These are phyloP conservation scores for Epinephelus moara DNA, from an alignment of 2,113 vertebrate species.

Conservation along the genomic window DNA sequence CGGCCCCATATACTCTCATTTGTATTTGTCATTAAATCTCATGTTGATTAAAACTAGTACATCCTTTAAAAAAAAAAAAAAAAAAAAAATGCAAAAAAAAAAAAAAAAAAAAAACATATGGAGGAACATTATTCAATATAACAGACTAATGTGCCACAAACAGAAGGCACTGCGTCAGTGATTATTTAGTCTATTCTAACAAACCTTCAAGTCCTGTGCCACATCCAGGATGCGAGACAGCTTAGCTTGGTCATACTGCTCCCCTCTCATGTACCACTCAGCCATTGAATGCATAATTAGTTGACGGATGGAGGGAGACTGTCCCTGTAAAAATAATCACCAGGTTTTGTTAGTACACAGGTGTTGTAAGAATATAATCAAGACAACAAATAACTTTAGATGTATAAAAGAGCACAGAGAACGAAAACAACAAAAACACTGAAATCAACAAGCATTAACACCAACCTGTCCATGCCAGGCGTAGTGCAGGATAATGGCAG, in stretches of 20 bases:
- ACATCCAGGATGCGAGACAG: constrained; percentile 98
- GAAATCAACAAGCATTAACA: constrained; percentile 1
- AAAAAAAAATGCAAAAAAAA: too few relatives aligned
- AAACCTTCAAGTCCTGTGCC: constrained; percentile 99
- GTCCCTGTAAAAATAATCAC: constrained; percentile 85
- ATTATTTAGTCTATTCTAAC: constrained; percentile 1
- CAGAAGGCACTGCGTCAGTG: background rate
- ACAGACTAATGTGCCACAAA: background rate
- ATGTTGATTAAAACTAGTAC: background rate
- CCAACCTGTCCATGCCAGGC: constrained; percentile 99
- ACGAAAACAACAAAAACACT: background rate
- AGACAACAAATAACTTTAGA: background rate
- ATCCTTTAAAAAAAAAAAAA: too few relatives aligned
- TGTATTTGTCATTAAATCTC: background rate
- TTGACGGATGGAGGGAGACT: constrained; percentile 99
- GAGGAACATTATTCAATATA: background rate
- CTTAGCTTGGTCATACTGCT: constrained; percentile 99
- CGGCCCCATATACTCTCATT: background rate
- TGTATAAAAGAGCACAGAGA: background rate
- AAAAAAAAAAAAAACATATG: too few relatives aligned
- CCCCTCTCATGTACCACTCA: constrained; percentile 99
- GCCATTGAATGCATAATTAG: constrained; percentile 99
- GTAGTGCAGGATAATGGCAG: constrained; percentile 99
- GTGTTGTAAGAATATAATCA: background rate
- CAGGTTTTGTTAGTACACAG: background rate